Evolutionary conservation across 2,888 invertebrate species (phyloP).

Genomic region (Nudaria mundana): DNA sequence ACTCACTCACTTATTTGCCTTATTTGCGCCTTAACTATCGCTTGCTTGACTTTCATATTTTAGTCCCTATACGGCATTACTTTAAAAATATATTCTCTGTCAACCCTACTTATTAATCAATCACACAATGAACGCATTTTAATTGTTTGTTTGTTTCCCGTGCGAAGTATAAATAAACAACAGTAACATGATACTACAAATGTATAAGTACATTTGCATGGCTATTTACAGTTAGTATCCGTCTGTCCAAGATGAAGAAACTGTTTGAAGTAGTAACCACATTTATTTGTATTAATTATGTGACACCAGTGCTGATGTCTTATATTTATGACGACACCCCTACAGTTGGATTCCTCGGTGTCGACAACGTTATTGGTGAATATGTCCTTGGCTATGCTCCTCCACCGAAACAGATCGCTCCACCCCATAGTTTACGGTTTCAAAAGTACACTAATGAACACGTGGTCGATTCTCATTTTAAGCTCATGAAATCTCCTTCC

Average conservation of each 20-base stretch:
- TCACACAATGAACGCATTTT: conserved; percentile 4
- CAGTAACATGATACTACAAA: conserved; percentile 24
- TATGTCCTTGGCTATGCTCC: conserved; percentile 26
- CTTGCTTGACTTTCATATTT: too few relatives aligned
- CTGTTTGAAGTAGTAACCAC: conserved; percentile 29
- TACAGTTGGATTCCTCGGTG: conserved; percentile 39
- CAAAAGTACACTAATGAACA: conserved; percentile 38
- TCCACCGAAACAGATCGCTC: conserved; percentile 38
- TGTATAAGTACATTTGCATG: conserved; percentile 43
- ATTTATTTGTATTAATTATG: conserved; percentile 34
- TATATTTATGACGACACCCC: conserved; percentile 47
- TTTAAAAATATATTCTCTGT: conserved; percentile 3
- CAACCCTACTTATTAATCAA: conserved; percentile 18
- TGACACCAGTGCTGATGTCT: conserved; percentile 38
- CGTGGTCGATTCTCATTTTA: conserved; percentile 48
- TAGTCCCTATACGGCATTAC: too few relatives aligned
- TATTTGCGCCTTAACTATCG: too few relatives aligned
- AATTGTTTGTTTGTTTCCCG: conserved; percentile 45
- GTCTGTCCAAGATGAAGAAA: conserved; percentile 44
- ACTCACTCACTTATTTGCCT: too few relatives aligned
- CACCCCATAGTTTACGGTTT: conserved; percentile 29
- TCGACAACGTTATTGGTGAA: conserved; percentile 27
- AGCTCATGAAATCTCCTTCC: conserved; percentile 33
- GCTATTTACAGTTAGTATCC: conserved; percentile 29
- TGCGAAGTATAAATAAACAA: conserved; percentile 33